Percentiles rank a stretch among this genome's conserved stretches.
Evolutionary conservation across 2,888 invertebrate species (phyloP).

Genomic region (Tipula vernalis): DNA sequence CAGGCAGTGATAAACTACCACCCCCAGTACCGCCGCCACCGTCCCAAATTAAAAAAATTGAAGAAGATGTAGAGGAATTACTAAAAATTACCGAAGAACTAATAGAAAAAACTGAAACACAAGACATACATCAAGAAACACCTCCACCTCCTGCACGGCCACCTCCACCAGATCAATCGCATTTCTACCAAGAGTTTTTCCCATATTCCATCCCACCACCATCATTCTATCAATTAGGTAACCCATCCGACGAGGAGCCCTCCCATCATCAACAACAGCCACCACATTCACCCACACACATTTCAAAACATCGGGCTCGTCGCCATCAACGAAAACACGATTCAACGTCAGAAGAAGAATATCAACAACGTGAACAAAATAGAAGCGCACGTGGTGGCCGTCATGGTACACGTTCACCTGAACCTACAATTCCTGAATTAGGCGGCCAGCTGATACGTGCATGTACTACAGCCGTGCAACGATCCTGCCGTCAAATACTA

Average conservation of each 20-base stretch:
- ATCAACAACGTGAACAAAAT: slow-evolving; percentile 32
- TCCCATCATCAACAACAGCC: slow-evolving; percentile 32
- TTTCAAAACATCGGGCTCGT: slow-evolving; percentile 37
- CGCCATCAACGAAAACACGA: slow-evolving; percentile 40
- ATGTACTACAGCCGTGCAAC: slow-evolving; percentile 49
- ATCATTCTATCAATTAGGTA: slow-evolving; percentile 37
- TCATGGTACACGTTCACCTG: slow-evolving; percentile 36
- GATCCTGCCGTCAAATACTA: slow-evolving; percentile 55
- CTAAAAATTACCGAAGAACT: slow-evolving; percentile 8
- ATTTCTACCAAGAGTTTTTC: slow-evolving; percentile 35
- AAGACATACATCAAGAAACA: slow-evolving; percentile 30
- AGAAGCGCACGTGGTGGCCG: slow-evolving; percentile 34
- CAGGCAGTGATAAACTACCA: background rate
- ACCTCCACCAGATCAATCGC: slow-evolving; percentile 40
- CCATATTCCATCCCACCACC: slow-evolving; percentile 41
- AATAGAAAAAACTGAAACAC: slow-evolving; percentile 16
- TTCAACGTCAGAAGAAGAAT: slow-evolving; percentile 41
- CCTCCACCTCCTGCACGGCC: slow-evolving; percentile 33
- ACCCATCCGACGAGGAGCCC: slow-evolving; percentile 29
- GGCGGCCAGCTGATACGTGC: slow-evolving; percentile 58
- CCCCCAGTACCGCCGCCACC: background rate
- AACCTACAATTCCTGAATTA: slow-evolving; percentile 55
- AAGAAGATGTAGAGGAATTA: slow-evolving; percentile 20
- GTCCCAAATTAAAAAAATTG: slow-evolving; percentile 18
- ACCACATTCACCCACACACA: background rate